Base-by-base conservation (phyloP, 37 sponge, comb jelly and placozoan genomes). In the Spongilla lacustris region DNA sequence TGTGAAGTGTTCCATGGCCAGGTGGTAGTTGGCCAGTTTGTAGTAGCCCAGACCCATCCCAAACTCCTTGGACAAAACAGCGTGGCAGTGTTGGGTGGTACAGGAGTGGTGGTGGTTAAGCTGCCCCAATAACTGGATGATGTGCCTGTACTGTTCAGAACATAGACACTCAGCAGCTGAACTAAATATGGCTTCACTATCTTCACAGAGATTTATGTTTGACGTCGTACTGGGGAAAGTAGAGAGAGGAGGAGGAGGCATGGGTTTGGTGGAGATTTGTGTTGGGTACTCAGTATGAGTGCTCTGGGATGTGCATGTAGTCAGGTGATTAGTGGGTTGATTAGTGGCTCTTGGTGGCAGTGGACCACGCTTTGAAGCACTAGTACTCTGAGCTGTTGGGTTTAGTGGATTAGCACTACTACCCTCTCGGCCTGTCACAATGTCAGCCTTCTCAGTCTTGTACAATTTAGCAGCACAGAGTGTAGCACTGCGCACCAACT, bases 11-110 rank as follows among this genome's bases (percentile, higher is more conserved):
- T 70, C 12, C 29, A 29, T 41, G 22, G 86, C 79, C 25, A 6
- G 28, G 2, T 12, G 14, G 66, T 71, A 71, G 25, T 50, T 5
- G 3, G 12, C 36, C 41, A 74, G 48, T 24, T 76, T 78, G 46
- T 86, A 86, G 74, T 73, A 27, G 50, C 67, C 68, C 10, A 86
- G 49, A 2, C 71, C 85, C 26, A 36, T 12, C 10, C 85, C 85
- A 84, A 84, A 75, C 25, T 76, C 0, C 1, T 17, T 58, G 58
- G 11, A 58, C 58, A 58, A 17, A 1, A 58, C 14, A 17, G 58
- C 58, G 4, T 58, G 58, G 58, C 58, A 58, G 19, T 58, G 58
- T 14, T 58, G 12, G 11, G 58, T 58, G 58, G 58, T 17, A 14
- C 58, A 58, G 12, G 58, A 19, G 58, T 58, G 58, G 1, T 58